phyloP scores from a whole-genome alignment of 1,140 invertebrate genomes.

The Anagrus nilaparvatae region DNA sequence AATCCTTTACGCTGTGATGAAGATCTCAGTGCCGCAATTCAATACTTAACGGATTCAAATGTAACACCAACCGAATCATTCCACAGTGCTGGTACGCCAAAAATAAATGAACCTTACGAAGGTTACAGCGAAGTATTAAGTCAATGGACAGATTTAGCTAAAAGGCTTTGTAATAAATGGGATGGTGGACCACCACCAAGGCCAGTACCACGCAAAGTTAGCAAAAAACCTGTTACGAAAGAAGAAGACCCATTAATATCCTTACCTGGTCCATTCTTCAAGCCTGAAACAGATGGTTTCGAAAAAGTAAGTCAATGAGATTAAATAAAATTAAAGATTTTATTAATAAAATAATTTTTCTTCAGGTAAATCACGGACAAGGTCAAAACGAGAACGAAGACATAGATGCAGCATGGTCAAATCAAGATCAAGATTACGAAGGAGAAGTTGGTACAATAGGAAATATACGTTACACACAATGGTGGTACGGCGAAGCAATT shows the following conservation, averaged over 20 bases:
- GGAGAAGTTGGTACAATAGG: slow-evolving; percentile 15
- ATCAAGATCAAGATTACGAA: slow-evolving; percentile 29
- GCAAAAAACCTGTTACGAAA: slow-evolving; percentile 5
- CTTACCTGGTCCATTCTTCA: slow-evolving; percentile 7
- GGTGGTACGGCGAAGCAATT: slow-evolving; percentile 28
- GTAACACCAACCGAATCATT: slow-evolving; percentile 29
- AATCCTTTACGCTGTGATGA: slow-evolving; percentile 39
- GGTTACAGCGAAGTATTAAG: slow-evolving; percentile 20
- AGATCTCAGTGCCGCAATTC: slow-evolving; percentile 35
- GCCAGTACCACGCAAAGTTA: slow-evolving; percentile 6
- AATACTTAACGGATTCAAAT: slow-evolving; percentile 36
- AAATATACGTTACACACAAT: slow-evolving; percentile 20
- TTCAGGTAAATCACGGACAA: slow-evolving; percentile 20
- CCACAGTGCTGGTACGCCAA: slow-evolving; percentile 2
- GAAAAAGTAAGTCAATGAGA: no score
- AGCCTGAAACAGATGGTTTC: no score
- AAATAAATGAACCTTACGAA: slow-evolving; percentile 15
- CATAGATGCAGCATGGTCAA: slow-evolving; percentile 24
- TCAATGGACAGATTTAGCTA: slow-evolving; percentile 33
- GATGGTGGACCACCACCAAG: slow-evolving; percentile 28
- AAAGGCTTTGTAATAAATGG: slow-evolving; percentile 27
- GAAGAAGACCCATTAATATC: no score
- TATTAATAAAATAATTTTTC: no score
- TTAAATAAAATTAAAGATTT: no score
- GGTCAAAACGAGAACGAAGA: slow-evolving; percentile 15